A percentile compares a stretch with the other conserved stretches of the same genome.
Conservation (phyloP, 2,797 vertebrate species). For the Luscinia megarhynchos region DNA sequence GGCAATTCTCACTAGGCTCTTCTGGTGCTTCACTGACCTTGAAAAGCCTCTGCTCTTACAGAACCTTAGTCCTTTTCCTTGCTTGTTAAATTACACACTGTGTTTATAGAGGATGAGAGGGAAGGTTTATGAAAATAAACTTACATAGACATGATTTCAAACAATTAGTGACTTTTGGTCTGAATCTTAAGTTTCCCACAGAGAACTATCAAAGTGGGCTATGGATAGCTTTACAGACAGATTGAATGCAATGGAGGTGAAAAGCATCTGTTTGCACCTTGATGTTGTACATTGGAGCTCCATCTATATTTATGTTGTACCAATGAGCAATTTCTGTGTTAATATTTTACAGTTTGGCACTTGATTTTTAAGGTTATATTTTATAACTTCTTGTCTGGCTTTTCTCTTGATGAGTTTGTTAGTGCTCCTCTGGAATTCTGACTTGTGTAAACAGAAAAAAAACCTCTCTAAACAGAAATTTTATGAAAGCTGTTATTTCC, state of each 20-base stretch:
- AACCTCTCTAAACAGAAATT: neutral
- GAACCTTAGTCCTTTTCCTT: neutral
- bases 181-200: neutral
- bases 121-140: slow-evolving; percentile 20
- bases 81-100: neutral
- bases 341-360: neutral
- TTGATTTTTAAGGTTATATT: neutral
- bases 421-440: neutral
- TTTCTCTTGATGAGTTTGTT: neutral
- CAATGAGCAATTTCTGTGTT: neutral
- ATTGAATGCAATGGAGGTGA: neutral
- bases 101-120: neutral
- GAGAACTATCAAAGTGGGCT: neutral
- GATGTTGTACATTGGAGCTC: neutral
- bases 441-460: neutral
- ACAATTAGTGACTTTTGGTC: neutral
- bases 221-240: neutral
- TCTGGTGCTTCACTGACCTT: neutral
- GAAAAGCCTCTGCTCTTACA: neutral
- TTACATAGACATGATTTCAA: neutral
- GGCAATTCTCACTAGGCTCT: neutral
- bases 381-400: neutral
- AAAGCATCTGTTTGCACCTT: neutral
- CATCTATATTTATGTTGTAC: slow-evolving; percentile 3
- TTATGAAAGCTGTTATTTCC: neutral